A percentile compares a stretch with the other conserved stretches of the same genome.
Conservation (phyloP, 2,113 vertebrate genomes). For the Drymodes brunneopygia region DNA sequence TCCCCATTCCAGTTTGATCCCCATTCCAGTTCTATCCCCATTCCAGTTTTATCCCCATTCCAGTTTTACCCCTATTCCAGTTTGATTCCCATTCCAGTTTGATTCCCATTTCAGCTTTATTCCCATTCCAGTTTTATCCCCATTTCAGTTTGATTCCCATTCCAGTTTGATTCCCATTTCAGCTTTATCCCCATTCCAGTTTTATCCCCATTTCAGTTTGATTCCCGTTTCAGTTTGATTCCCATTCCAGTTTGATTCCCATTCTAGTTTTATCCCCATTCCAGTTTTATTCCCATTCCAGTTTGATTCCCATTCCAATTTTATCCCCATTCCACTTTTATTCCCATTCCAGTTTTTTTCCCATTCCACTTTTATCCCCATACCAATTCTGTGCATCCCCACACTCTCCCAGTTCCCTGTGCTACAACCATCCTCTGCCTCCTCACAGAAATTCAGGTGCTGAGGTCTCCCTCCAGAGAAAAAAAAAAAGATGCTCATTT, state of each 20-base stretch:
- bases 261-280: not conserved
- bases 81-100: not conserved
- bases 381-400: not conserved
- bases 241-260: not conserved
- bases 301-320: not conserved
- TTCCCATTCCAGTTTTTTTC: not conserved
- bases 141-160: too few species aligned
- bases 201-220: not conserved
- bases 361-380: not conserved
- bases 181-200: not conserved
- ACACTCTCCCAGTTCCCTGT: not conserved
- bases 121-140: not conserved
- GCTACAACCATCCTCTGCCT: accelerated
- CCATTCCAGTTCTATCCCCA: not conserved
- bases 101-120: not conserved
- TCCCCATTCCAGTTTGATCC: not conserved
- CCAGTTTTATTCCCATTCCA: too few species aligned
- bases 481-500: not conserved
- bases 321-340: not conserved
- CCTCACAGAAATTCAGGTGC: not conserved
- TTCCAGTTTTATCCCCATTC: not conserved
- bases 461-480: not conserved
- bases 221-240: too few species aligned
- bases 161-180: not conserved
- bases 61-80: not conserved